These are phyloP conservation scores for Paramormyrops hopkinsi DNA, from an alignment of 2,797 vertebrate species.

Conservation along the genomic window DNA sequence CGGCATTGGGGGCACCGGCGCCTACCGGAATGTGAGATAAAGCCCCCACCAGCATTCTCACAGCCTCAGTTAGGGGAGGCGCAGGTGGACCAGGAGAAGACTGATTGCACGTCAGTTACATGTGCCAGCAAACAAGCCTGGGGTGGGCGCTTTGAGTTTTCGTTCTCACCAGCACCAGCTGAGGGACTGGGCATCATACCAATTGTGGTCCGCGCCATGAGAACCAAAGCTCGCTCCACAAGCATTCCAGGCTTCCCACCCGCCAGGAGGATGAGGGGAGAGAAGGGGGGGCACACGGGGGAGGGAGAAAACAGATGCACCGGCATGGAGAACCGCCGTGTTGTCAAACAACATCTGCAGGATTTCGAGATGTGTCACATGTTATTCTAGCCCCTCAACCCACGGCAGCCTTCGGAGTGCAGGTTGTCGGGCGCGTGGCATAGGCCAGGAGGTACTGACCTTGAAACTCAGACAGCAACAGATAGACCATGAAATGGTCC, in stretches of 20 bases:
- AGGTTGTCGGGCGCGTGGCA: background rate
- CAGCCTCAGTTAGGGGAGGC: background rate
- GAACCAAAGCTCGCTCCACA: background rate
- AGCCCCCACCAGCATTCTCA: background rate
- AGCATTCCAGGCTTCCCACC: background rate
- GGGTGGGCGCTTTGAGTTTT: background rate
- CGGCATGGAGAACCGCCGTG: background rate
- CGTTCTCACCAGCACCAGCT: background rate
- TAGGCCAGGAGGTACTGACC: background rate
- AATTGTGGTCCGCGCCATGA: background rate
- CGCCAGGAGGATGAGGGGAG: background rate
- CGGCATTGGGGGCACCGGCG: background rate
- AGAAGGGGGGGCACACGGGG: background rate
- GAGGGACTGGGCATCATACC: background rate
- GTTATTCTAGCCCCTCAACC: background rate
- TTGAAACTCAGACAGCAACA: background rate
- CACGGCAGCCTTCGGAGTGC: background rate
- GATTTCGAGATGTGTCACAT: background rate
- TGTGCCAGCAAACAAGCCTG: background rate
- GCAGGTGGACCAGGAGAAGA: background rate
- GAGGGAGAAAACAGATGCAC: background rate
- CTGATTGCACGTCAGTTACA: background rate
- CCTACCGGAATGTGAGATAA: background rate
- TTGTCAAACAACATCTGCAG: background rate
- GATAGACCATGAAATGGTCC: constrained; percentile 2